These are phyloP conservation scores for Heliopora coerulea DNA, from an alignment of 92 coral and sea anemone species.

Conservation along the genomic window DNA sequence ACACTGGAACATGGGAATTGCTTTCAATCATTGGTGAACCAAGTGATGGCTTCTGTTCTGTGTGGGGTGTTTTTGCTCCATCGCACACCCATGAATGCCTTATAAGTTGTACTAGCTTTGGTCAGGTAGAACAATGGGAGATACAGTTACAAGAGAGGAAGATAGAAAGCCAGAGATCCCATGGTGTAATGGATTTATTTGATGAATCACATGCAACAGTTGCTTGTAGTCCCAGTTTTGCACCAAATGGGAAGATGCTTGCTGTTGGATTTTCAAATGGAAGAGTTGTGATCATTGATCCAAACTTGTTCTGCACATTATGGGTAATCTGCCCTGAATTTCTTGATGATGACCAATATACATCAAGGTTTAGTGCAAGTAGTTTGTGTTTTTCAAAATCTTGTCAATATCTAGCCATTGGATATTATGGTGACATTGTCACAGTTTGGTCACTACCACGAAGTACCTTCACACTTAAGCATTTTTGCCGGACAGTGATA, in stretches of 20 bases:
- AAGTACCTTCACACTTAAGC: conserved; percentile 22
- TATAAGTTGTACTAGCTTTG: conserved; percentile 3
- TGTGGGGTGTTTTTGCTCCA: conserved; percentile 32
- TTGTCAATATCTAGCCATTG: conserved; percentile 20
- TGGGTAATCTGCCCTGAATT: neutral
- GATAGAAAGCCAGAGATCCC: neutral
- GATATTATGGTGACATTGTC: conserved; percentile 8
- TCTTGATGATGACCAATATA: neutral
- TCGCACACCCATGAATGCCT: neutral
- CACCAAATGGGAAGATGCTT: conserved; percentile 26
- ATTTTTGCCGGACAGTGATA: conserved; percentile 22
- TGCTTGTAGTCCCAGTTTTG: conserved; percentile 1
- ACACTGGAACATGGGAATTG: conserved; percentile 22
- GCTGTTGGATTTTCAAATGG: conserved; percentile 16
- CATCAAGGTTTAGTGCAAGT: neutral
- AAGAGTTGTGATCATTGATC: conserved; percentile 13
- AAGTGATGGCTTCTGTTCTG: neutral
- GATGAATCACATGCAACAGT: neutral
- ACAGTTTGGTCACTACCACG: conserved; percentile 9
- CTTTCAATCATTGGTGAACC: neutral
- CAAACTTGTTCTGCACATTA: conserved; percentile 15
- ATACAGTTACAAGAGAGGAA: neutral
- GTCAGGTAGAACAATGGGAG: conserved; percentile 14
- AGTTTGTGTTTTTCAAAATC: conserved; percentile 39
- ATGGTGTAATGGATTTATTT: neutral